Evolutionary conservation across 1,140 invertebrate species (phyloP).

Genomic region (Plutomurus gul): DNA sequence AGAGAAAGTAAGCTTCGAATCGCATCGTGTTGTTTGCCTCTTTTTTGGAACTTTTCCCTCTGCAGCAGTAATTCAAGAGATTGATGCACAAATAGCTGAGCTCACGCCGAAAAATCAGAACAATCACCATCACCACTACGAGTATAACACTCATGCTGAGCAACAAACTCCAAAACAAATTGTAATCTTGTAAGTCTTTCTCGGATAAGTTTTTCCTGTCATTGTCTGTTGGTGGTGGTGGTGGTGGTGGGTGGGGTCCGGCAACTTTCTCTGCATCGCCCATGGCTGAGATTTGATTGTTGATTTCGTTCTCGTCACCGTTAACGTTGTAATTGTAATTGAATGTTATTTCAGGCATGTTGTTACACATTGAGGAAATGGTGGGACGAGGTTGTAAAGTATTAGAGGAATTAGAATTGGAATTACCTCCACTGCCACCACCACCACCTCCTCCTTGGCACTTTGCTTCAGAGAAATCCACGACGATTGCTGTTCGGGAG

Average conservation of each 20-base stretch:
- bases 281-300: constrained; percentile 40
- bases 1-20: constrained; percentile 90
- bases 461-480: constrained; percentile 27
- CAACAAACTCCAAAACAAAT: constrained; percentile 26
- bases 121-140: constrained; percentile 18
- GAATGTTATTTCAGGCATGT: constrained; percentile 27
- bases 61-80: neutral
- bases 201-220: neutral
- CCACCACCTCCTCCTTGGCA: neutral
- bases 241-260: neutral
- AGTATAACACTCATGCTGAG: constrained; percentile 19
- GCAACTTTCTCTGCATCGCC: constrained; percentile 32
- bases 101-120: constrained; percentile 36
- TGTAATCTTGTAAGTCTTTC: constrained; percentile 14
- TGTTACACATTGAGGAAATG: constrained; percentile 37
- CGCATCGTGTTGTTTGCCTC: neutral
- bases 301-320: constrained; percentile 18
- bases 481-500: neutral
- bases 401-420: neutral
- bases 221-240: neutral
- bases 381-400: constrained; percentile 1
- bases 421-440: neutral
- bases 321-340: constrained; percentile 36
- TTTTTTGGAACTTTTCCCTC: neutral
- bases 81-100: neutral